phyloP scores from a whole-genome alignment of 2,888 invertebrate species.

The Gortyna flavago region DNA sequence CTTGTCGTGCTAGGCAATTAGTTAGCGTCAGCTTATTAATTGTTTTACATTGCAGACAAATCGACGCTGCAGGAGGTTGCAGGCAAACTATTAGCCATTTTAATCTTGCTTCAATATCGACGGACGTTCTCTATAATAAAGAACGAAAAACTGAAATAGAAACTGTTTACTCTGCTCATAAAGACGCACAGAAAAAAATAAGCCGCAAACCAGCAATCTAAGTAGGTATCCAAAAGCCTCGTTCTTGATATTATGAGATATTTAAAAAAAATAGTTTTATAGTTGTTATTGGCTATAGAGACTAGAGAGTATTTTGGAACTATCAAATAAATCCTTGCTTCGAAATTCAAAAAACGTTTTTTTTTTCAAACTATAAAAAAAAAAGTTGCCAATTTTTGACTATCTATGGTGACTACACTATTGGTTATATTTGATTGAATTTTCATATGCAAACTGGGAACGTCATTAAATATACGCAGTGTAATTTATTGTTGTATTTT shows the following conservation, averaged over 20 bases:
- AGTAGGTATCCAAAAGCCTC: background rate
- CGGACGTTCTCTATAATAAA: background rate
- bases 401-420: no score
- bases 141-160: background rate
- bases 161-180: background rate
- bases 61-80: constrained; percentile 8
- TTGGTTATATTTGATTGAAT: no score
- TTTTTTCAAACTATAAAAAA: no score
- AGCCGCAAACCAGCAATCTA: background rate
- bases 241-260: background rate
- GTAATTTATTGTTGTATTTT: no score
- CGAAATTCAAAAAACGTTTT: no score
- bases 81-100: constrained; percentile 33
- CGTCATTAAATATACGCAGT: no score
- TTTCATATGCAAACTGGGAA: no score
- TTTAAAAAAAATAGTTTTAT: background rate
- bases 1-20: constrained; percentile 27
- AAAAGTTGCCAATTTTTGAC: no score
- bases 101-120: constrained; percentile 49
- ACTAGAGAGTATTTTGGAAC: no score
- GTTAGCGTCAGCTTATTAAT: constrained; percentile 52
- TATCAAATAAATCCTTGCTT: no score
- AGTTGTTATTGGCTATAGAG: background rate
- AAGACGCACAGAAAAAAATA: background rate
- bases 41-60: constrained; percentile 38